Percentiles rank a stretch among this genome's conserved stretches.
Conservation (phyloP, 2,797 vertebrate genomes). For the Rhodeus uyekii region DNA sequence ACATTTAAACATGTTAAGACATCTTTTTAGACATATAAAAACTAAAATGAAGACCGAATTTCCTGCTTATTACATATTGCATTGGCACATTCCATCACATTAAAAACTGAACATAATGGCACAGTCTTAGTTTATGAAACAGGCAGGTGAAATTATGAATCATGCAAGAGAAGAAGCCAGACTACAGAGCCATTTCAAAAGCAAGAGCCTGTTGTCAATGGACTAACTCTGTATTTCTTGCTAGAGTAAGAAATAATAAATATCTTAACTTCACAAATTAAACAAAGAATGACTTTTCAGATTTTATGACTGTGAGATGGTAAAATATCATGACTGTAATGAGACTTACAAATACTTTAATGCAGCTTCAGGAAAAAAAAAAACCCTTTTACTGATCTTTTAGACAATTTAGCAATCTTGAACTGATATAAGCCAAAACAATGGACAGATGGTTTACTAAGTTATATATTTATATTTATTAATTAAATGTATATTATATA, state of each 20-base stretch:
- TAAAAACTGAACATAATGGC: conserved; percentile 16
- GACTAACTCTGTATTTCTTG: conserved; percentile 62
- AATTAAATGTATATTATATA: no score
- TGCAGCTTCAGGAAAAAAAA: neutral
- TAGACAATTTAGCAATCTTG: neutral
- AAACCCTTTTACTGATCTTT: neutral
- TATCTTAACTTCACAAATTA: conserved; percentile 26
- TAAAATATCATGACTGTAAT: conserved; percentile 57
- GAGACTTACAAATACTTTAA: conserved; percentile 57
- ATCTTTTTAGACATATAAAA: neutral
- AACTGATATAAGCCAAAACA: neutral
- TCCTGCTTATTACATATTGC: neutral
- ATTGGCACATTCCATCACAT: conserved; percentile 38
- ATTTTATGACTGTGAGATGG: conserved; percentile 56
- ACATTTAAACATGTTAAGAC: neutral
- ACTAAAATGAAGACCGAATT: neutral
- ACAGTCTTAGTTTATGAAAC: conserved; percentile 18
- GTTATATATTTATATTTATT: no score
- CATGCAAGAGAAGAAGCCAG: conserved; percentile 68
- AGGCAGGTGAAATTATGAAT: conserved; percentile 42
- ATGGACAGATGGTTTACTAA: no score
- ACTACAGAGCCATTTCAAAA: conserved; percentile 52
- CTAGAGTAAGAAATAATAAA: conserved; percentile 5
- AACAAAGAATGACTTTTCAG: conserved; percentile 42
- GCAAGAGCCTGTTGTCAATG: conserved; percentile 81